Base-by-base conservation (phyloP, 2,888 invertebrate species). In the Marronus borbonicus region DNA sequence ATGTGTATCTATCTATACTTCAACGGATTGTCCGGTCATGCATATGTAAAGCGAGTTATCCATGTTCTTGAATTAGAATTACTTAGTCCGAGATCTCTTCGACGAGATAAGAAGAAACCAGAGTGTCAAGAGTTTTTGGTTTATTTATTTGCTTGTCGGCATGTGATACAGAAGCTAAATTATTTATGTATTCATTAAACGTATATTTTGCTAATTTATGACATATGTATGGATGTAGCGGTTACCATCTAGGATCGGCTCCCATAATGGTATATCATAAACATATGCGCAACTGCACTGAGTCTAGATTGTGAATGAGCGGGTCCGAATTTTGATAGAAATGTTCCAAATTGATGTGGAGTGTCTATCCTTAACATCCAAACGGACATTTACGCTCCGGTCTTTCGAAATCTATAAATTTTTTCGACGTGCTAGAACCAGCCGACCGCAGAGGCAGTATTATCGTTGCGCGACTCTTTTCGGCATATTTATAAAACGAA, bases 11-110 rank as follows among this genome's bases (percentile, higher is more conserved):
- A 12, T 44, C 44, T 52, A 28, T 28, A 72, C 72, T 72, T 58
- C 39, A 58, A 60, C 58, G 72, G 58, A 58, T 44, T 44, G 58
- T 20, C 36, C 17, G 58, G 14, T 72, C 72, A 72, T 72, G 72
- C 72, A 58, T 72, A 72, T 58, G 72, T 72, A 72, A 72, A 58
- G 20, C 17, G 58, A 60, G 36, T 39, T 58, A 58, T 72, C 58
- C 72, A 4, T 58, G 72, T 72, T 72, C 58, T 44, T 72, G 58
- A 31, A 72, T 72, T 58, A 72, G 39, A 69, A 58, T 58, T 72
- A 72, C 17, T 24, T 58, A 20, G 28, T 60, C 7, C 28, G 58
- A 10, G 28, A 60, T 60, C 44, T 44, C 44, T 44, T 44, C 12
- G 44, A 44, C 44, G 60, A 60, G 60, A 60, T 60, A 60, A 58